phyloP scores from a whole-genome alignment of 2,888 invertebrate species.

The Drosophila nr. medialis region DNA sequence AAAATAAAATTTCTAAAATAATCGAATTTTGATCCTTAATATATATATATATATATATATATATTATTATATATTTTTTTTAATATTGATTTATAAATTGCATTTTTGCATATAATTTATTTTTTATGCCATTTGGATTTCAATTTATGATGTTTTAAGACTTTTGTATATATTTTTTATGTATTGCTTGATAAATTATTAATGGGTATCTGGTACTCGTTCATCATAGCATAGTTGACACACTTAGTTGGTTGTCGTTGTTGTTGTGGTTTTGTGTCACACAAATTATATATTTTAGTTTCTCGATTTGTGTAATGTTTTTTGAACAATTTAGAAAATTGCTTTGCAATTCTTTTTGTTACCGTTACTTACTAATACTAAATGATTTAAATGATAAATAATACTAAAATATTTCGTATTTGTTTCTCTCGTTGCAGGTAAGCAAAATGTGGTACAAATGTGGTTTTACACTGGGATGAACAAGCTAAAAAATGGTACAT shows the following conservation, averaged over 20 bases:
- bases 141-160: too few species aligned
- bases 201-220: constrained; percentile 10
- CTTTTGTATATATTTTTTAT: background rate
- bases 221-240: background rate
- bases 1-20: too few species aligned
- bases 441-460: constrained; percentile 23
- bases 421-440: constrained; percentile 53
- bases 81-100: too few species aligned
- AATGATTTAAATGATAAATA: constrained; percentile 3
- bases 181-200: background rate
- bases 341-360: background rate
- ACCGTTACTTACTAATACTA: background rate
- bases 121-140: too few species aligned
- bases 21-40: too few species aligned
- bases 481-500: constrained; percentile 29
- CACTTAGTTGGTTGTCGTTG: constrained; percentile 23
- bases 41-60: too few species aligned
- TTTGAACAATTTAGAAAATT: constrained; percentile 14
- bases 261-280: constrained; percentile 4
- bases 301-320: constrained; percentile 28
- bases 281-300: constrained; percentile 47
- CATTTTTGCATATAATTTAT: too few species aligned
- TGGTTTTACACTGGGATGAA: background rate
- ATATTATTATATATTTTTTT: too few species aligned
- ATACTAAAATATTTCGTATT: constrained; percentile 22